Evolutionary conservation across 2,888 invertebrate genomes (phyloP).

Genomic region (Tipula unca): DNA sequence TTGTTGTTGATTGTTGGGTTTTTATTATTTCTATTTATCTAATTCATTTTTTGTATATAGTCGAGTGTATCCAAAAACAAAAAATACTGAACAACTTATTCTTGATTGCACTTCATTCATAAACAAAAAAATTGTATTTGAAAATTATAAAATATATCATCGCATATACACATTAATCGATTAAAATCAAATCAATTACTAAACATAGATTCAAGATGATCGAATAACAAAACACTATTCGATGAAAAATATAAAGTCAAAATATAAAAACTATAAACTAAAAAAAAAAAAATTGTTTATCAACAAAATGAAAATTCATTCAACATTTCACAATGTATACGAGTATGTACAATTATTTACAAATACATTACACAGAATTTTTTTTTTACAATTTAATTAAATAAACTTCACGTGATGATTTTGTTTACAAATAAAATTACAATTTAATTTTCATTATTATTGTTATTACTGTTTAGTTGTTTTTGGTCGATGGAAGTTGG

Average conservation of each 20-base stretch:
- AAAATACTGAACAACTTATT: background rate
- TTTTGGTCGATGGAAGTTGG: background rate
- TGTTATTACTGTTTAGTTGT: background rate
- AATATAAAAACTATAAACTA: background rate
- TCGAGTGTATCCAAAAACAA: background rate
- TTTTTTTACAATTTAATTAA: background rate
- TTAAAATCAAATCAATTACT: background rate
- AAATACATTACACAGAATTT: background rate
- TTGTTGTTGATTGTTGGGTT: background rate
- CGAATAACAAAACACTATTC: background rate
- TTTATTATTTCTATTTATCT: background rate
- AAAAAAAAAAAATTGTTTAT: background rate
- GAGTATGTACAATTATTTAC: background rate
- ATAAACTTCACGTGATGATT: background rate
- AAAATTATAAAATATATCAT: background rate
- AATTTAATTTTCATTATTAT: background rate
- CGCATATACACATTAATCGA: background rate
- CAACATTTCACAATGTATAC: background rate
- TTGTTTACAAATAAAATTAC: conserved; percentile 8
- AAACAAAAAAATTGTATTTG: background rate
- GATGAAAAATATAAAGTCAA: background rate
- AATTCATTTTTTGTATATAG: background rate
- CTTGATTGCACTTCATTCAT: background rate
- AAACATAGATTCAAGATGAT: background rate
- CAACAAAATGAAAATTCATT: background rate